Conservation (phyloP, 2,888 invertebrate species). For the Apodemia zela region DNA sequence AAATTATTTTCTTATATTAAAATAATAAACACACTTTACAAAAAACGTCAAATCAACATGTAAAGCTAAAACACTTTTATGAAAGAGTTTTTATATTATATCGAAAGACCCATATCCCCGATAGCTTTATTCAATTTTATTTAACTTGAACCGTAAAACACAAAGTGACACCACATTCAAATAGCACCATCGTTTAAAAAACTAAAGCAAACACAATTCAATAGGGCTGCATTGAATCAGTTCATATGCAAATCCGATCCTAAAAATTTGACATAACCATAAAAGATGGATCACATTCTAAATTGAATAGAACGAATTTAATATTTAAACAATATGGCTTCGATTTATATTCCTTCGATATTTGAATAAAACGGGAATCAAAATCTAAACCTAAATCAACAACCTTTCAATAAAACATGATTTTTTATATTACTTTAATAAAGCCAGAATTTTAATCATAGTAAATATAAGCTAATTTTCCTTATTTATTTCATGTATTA, state of each 20-base stretch:
- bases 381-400: neutral
- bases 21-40: too few relatives aligned
- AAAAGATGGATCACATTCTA: conserved; percentile 65
- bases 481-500: too few relatives aligned
- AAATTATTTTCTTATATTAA: too few relatives aligned
- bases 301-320: conserved; percentile 50
- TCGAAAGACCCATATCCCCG: conserved; percentile 24
- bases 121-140: conserved; percentile 29
- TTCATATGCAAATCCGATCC: conserved; percentile 71
- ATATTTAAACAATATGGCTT: conserved; percentile 51
- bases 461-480: too few relatives aligned
- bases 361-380: conserved; percentile 33
- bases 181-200: conserved; percentile 33
- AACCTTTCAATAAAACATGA: too few relatives aligned
- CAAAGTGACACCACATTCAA: conserved; percentile 37
- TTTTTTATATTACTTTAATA: too few relatives aligned
- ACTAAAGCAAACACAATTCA: conserved; percentile 48
- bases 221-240: conserved; percentile 39
- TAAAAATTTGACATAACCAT: conserved; percentile 65
- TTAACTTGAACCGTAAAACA: conserved; percentile 37
- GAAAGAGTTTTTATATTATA: conserved; percentile 16
- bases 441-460: too few relatives aligned
- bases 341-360: conserved; percentile 49
- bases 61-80: neutral
- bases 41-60: too few relatives aligned